Evolutionary conservation across 2,888 invertebrate species (phyloP), one percentile per base, ranked within the genome.

Genomic region (Gisinianus flammeolus): DNA sequence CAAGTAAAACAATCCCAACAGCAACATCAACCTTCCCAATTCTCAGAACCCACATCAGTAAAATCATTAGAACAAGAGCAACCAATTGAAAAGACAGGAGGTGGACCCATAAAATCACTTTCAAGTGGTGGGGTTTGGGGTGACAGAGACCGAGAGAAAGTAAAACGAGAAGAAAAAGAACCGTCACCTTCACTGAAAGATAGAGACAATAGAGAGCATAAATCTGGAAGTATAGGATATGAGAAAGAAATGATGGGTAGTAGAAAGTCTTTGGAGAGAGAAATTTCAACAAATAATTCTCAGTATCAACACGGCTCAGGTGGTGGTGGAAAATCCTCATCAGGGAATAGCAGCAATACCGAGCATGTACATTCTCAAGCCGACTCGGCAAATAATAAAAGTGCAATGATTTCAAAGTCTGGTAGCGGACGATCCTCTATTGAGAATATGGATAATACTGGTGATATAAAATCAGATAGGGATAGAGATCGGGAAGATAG

Each of bases 101-200:
- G 8, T 22, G 16, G 8, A n/a, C 8, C 33, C n/a, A 22, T 58
- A 3, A 80, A 80, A 64, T 77, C 81, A n/a, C 54, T 67, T 5
- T 75, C 77, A 28, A 78, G 71, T 44, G 12, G 44, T 12, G 44
- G 44, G 19, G n/a, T n/a, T 0, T 76, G 78, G 76, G 75, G 76
- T 71, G 81, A 82, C n/a, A 33, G 73, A 28, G 78, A 78, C 24
- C 72, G 76, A 10, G 80, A 80, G 2, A 71, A 70, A 52, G 24
- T 44, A 1, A 79, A 77, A 58, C 35, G 71, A 0, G 77, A 77
- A n/a, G 79, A 79, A 31, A 76, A 80, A 52, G 79, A 80, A n/a
- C 10, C 67, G n/a, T 52, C 68, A 8, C 77, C 76, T 67, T 62
- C 66, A 19, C 52, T n/a, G 12, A 33, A 22, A 26, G 31, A 35